Evolutionary conservation across 2,113 vertebrate genomes (phyloP).

Genomic region (Clarias magur): DNA sequence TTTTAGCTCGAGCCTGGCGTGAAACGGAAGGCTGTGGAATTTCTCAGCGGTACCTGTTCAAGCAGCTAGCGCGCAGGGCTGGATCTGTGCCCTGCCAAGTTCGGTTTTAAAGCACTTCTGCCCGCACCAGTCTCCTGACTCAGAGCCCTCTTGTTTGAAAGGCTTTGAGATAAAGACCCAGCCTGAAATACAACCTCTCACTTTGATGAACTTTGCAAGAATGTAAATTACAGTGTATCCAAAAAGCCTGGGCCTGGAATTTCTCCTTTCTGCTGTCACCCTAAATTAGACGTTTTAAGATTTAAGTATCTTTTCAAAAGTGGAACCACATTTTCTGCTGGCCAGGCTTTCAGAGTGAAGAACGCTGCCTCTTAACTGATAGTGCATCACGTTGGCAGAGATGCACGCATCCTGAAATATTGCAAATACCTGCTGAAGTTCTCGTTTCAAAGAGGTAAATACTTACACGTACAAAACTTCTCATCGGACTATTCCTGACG

Average conservation of each 20-base stretch:
- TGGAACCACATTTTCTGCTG: slow-evolving; percentile 43
- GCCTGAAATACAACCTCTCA: slow-evolving; percentile 36
- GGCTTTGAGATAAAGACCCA: slow-evolving; percentile 34
- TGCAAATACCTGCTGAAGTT: background rate
- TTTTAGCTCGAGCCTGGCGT: slow-evolving; percentile 70
- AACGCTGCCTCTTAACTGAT: slow-evolving; percentile 16
- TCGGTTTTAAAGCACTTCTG: slow-evolving; percentile 66
- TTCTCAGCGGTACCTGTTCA: slow-evolving; percentile 77
- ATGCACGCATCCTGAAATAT: slow-evolving; percentile 11
- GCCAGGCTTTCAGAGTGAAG: slow-evolving; percentile 11
- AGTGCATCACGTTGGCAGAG: background rate
- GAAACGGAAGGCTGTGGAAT: slow-evolving; percentile 75
- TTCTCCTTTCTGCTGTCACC: slow-evolving; percentile 45
- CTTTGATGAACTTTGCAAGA: slow-evolving; percentile 45
- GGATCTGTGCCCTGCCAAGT: slow-evolving; percentile 67
- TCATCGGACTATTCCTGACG: background rate
- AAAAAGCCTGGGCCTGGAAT: slow-evolving; percentile 44
- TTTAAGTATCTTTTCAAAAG: slow-evolving; percentile 43
- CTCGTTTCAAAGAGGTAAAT: background rate
- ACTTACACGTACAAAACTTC: background rate
- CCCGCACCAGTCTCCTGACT: slow-evolving; percentile 57
- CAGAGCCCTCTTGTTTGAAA: slow-evolving; percentile 7
- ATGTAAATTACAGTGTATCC: slow-evolving; percentile 48
- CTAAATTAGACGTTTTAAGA: slow-evolving; percentile 46
- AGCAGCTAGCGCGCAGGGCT: slow-evolving; percentile 61